Conservation (phyloP, 2,113 vertebrate species). For the Callipepla squamata region DNA sequence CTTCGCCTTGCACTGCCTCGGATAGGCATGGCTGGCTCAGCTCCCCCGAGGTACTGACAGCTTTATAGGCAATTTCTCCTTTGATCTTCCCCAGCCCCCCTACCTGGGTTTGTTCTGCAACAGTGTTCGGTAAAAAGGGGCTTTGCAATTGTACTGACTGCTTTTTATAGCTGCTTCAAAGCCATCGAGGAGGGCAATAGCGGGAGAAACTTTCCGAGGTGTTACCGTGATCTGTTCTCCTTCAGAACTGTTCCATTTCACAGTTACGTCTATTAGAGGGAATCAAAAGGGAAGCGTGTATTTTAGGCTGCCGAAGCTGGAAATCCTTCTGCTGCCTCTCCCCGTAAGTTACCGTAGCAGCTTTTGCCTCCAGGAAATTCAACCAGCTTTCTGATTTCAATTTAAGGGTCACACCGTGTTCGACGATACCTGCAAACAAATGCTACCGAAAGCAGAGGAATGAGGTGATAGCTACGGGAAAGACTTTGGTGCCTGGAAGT, state of each 20-base stretch:
- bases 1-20: neutral
- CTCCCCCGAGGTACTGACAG: conserved; percentile 20
- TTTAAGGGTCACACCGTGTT: conserved; percentile 40
- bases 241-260: conserved; percentile 45
- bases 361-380: conserved; percentile 31
- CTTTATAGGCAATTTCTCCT: conserved; percentile 38
- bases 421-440: conserved; percentile 12
- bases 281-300: conserved; percentile 5
- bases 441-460: neutral
- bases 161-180: conserved; percentile 28
- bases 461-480: neutral
- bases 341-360: conserved; percentile 12
- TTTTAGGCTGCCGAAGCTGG: conserved; percentile 34
- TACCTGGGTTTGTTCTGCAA: neutral
- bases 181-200: neutral
- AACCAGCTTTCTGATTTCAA: conserved; percentile 3
- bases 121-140: neutral
- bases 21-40: neutral
- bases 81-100: conserved; percentile 43
- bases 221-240: conserved; percentile 48
- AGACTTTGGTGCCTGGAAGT: neutral
- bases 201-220: neutral
- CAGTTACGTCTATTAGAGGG: conserved; percentile 23
- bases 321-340: conserved; percentile 2
- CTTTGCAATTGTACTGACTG: conserved; percentile 34